phyloP scores from a whole-genome alignment of 2,888 invertebrate species.

The Oeneis ivallda region DNA sequence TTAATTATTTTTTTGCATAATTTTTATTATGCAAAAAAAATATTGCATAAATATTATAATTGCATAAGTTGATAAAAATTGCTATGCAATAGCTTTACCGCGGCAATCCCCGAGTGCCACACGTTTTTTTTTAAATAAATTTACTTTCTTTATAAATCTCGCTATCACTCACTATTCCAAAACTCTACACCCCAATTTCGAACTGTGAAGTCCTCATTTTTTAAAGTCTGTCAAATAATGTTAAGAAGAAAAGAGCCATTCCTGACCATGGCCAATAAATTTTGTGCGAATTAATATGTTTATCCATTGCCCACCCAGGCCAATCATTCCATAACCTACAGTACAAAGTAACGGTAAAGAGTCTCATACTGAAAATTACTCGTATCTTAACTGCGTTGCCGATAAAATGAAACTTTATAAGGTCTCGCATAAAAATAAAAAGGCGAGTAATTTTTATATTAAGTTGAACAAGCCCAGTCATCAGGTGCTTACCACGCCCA shows the following conservation, averaged over 20 bases:
- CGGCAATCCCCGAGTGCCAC: too few species aligned
- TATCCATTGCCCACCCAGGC: neutral
- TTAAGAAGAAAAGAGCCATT: neutral
- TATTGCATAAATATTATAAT: too few species aligned
- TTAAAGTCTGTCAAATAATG: neutral
- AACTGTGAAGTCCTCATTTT: neutral
- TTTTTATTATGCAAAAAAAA: too few species aligned
- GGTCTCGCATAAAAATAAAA: constrained; percentile 16
- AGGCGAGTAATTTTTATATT: constrained; percentile 18
- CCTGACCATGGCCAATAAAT: neutral
- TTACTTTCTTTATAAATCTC: too few species aligned
- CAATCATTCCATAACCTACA: neutral
- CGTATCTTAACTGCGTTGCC: constrained; percentile 24
- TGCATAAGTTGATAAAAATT: too few species aligned
- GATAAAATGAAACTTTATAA: constrained; percentile 27
- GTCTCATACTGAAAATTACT: constrained; percentile 3
- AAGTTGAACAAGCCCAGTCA: constrained; percentile 19
- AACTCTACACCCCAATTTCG: too few species aligned
- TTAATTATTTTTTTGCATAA: too few species aligned
- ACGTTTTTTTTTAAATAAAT: too few species aligned
- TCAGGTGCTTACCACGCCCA: constrained; percentile 24
- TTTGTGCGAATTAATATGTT: neutral
- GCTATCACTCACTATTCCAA: too few species aligned
- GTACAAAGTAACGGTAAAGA: constrained; percentile 2
- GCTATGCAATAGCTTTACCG: too few species aligned